Conservation (phyloP, 2,797 vertebrate genomes). For the Adrianichthys oophorus region DNA sequence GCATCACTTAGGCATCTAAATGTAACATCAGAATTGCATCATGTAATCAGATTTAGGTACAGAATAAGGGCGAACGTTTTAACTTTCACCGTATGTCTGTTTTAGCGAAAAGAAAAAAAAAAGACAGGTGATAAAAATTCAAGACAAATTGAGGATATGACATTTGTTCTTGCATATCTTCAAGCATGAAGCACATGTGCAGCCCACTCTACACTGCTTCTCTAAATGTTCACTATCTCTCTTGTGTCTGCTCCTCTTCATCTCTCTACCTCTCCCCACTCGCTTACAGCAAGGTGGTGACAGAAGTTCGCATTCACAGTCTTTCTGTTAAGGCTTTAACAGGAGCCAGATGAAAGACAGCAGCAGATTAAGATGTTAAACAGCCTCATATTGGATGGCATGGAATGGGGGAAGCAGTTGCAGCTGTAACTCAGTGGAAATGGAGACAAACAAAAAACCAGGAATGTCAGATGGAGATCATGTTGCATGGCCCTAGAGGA, state of each 20-base stretch:
- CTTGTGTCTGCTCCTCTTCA: constrained; percentile 35
- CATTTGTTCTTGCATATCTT: constrained; percentile 6
- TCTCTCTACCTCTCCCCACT: constrained; percentile 43
- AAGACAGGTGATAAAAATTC: neutral
- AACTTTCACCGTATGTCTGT: neutral
- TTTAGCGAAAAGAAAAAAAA: neutral
- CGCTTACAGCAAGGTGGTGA: constrained; percentile 78
- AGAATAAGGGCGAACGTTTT: neutral
- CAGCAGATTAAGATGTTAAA: constrained; percentile 81
- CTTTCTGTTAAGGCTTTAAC: constrained; percentile 78
- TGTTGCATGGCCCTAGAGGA: constrained; percentile 71
- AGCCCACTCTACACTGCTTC: constrained; percentile 21
- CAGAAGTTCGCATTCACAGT: constrained; percentile 78
- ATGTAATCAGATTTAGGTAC: too few relatives aligned
- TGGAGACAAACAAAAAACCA: constrained; percentile 72
- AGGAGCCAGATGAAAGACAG: constrained; percentile 83
- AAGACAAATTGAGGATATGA: neutral
- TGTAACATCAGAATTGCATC: too few relatives aligned
- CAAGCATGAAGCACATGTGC: constrained; percentile 11
- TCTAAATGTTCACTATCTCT: constrained; percentile 22
- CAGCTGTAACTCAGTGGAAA: constrained; percentile 53
- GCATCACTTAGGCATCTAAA: too few relatives aligned
- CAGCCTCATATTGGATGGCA: constrained; percentile 75
- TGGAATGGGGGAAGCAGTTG: constrained; percentile 68
- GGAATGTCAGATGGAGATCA: constrained; percentile 74